phyloP scores from a whole-genome alignment of 2,888 invertebrate species.

The Hyposoter didymator region DNA sequence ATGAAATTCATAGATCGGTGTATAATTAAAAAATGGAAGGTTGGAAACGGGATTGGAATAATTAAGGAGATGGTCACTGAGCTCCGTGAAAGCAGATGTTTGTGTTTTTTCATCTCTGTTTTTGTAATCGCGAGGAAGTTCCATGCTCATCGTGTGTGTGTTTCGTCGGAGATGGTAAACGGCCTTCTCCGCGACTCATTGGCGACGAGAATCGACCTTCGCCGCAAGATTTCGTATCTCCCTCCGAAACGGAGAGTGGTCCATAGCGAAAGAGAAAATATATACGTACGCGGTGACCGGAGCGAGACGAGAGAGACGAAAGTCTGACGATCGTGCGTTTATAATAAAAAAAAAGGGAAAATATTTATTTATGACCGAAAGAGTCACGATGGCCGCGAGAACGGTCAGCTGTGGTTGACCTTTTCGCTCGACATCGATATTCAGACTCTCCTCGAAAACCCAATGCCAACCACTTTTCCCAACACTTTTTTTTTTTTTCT shows the following conservation, averaged over 20 bases:
- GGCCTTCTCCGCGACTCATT: slow-evolving; percentile 52
- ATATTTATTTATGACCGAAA: slow-evolving; percentile 22
- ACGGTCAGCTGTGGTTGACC: slow-evolving; percentile 68
- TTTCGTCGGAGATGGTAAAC: slow-evolving; percentile 22
- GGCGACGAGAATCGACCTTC: slow-evolving; percentile 59
- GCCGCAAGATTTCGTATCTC: slow-evolving; percentile 31
- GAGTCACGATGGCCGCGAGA: slow-evolving; percentile 55
- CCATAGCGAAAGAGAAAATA: slow-evolving; percentile 55
- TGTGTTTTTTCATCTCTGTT: slow-evolving; percentile 17
- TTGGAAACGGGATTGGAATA: no score
- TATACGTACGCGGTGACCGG: neutral
- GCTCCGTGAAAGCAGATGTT: slow-evolving; percentile 59
- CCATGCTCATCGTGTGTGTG: slow-evolving; percentile 11
- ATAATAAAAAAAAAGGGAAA: slow-evolving; percentile 24
- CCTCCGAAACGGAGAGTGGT: slow-evolving; percentile 26
- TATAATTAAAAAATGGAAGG: neutral
- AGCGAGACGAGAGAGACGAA: slow-evolving; percentile 30
- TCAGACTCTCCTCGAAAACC: neutral
- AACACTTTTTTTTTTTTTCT: neutral
- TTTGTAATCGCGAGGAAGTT: slow-evolving; percentile 45
- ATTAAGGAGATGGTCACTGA: slow-evolving; percentile 10
- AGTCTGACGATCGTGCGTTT: slow-evolving; percentile 35
- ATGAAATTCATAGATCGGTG: neutral
- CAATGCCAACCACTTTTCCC: neutral
- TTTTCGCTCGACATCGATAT: slow-evolving; percentile 56